Evolutionary conservation across 37 sponge, comb jelly and placozoan species (phyloP).

Genomic region (Agelas oroides): DNA sequence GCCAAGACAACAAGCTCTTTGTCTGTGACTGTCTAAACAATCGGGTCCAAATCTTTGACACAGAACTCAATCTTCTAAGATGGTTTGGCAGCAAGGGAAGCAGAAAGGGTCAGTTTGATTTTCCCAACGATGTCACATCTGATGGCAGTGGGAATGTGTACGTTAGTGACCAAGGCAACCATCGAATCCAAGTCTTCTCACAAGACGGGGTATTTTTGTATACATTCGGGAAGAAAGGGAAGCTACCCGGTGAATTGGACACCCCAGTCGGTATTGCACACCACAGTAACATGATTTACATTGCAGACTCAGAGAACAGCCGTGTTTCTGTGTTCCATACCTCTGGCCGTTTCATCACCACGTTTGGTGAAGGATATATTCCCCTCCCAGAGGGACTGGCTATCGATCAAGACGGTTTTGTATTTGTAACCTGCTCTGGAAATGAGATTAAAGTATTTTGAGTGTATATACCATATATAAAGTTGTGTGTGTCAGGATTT

Average conservation of each 20-base stretch:
- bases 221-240: not conserved
- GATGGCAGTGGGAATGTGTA: slow-evolving; percentile 43
- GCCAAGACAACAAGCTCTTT: slow-evolving; percentile 13
- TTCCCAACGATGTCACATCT: slow-evolving; percentile 42
- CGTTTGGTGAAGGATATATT: not conserved
- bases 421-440: not conserved
- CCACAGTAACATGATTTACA: not conserved
- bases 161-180: slow-evolving; percentile 43
- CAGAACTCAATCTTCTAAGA: slow-evolving; percentile 37
- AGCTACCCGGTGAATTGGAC: not conserved
- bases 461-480: too few relatives aligned
- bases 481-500: too few relatives aligned
- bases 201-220: not conserved
- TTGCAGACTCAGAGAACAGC: not conserved
- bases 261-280: not conserved
- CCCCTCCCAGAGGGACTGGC: not conserved
- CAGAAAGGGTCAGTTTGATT: slow-evolving; percentile 39
- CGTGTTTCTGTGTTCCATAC: not conserved
- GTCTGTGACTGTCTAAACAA: slow-evolving; percentile 54
- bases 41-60: slow-evolving; percentile 33
- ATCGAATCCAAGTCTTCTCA: slow-evolving; percentile 44
- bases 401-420: slow-evolving; percentile 2
- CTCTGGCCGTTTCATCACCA: not conserved
- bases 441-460: too few relatives aligned
- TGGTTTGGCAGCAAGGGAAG: slow-evolving; percentile 37